Conservation (phyloP, 2,888 invertebrate species). For the Tetranychus truncatus region DNA sequence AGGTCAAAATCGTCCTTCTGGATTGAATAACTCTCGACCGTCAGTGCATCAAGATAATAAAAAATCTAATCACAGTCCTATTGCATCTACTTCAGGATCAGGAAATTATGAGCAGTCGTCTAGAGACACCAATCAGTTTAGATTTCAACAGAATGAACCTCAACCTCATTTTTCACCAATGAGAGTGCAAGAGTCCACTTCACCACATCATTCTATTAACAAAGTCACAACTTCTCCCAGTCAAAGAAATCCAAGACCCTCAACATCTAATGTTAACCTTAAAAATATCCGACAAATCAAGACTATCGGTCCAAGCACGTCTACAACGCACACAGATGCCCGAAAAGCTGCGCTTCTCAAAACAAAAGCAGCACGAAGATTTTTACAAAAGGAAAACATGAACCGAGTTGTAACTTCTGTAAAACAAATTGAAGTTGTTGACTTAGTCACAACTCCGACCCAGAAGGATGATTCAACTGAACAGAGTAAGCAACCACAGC, state of each 20-base stretch:
- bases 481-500: neutral
- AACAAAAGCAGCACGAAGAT: neutral
- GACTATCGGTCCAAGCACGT: neutral
- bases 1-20: neutral
- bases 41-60: neutral
- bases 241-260: neutral
- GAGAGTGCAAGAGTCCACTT: neutral
- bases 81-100: neutral
- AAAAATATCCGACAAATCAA: neutral
- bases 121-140: neutral
- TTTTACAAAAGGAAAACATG: neutral
- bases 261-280: constrained; percentile 5
- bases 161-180: too few relatives aligned
- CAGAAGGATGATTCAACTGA: neutral
- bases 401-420: neutral
- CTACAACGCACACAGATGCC: neutral
- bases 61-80: neutral
- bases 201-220: neutral
- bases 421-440: constrained; percentile 1
- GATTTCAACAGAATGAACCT: too few relatives aligned
- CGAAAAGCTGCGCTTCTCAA: neutral
- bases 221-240: neutral
- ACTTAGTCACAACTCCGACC: neutral
- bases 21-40: neutral
- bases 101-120: neutral